Evolutionary conservation across 2,888 invertebrate genomes (phyloP), one percentile per base, ranked within the genome.

Genomic region (Lochmaea crataegi): DNA sequence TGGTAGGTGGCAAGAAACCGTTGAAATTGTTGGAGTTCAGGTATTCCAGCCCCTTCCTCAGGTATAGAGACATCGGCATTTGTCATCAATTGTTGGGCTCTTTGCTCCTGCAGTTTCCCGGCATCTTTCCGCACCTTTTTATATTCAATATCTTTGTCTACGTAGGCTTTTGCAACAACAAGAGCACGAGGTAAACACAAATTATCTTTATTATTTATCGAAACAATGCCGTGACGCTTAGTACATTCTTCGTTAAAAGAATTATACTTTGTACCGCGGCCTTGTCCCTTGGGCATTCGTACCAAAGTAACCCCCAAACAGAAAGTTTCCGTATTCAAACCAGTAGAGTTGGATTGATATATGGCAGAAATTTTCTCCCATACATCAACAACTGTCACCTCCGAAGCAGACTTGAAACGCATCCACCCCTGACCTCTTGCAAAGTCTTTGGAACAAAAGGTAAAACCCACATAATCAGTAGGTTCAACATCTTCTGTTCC

Each of bases 401-500:
- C 57, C 11, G 16, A 16, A 1, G 53, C 64, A 2, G 18, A 41
- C 53, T 53, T 63, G 22, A 61, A 65, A 1, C 26, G 97, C 42
- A 70, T n/a, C 56, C 66, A 58, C 11, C 66, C 65, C 32, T 45
- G 16, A 12, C 64, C 58, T 1, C 58, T n/a, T 0, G 18, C 7
- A 63, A 71, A 65, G 11, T 65, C 32, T 18, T 60, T 51, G 22
- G 53, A 48, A 51, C 70, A 38, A 53, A 65, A 65, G 6, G 2
- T 65, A 38, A 70, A 53, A 2, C 66, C 71, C 2, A 66, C 38
- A 2, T 71, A 4, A 58, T 67, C 67, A 11, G 18, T 42, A 4
- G 67, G 67, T 14, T 7, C 5, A 14, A 58, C 1, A 12, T 51
- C 58, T 3, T 38, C 53, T 5, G 14, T 56, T 2, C 45, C 45